Percentiles rank a stretch among this genome's conserved stretches.
phyloP scores from a whole-genome alignment of 2,797 vertebrate species.

The Acropternis orthonyx region DNA sequence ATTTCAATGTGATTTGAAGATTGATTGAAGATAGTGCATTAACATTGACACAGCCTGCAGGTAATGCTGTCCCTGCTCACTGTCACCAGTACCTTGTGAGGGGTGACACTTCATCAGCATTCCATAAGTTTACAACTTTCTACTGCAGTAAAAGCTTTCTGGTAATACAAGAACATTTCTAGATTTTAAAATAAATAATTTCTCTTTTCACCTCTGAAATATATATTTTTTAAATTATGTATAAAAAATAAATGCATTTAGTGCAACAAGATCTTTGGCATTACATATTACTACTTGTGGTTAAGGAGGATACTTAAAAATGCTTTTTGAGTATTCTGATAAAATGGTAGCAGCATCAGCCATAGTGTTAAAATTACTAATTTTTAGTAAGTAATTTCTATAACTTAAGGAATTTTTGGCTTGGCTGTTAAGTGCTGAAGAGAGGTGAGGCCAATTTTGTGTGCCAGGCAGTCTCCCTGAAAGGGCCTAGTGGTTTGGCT shows the following conservation, averaged over 20 bases:
- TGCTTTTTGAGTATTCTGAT: not conserved
- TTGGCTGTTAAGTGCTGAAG: not conserved
- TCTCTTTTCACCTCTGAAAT: not conserved
- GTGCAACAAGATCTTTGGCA: fast-evolving
- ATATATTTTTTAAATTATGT: not conserved
- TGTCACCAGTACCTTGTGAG: fast-evolving
- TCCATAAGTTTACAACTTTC: not conserved
- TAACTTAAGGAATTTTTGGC: not conserved
- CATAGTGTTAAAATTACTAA: not conserved
- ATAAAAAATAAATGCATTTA: not conserved
- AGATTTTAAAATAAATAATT: not conserved
- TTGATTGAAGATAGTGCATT: fast-evolving
- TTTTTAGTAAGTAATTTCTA: not conserved
- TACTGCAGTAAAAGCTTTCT: not conserved
- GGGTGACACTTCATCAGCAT: not conserved
- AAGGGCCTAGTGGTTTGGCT: not conserved
- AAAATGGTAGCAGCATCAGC: not conserved
- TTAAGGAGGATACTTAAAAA: not conserved
- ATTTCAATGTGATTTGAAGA: not conserved
- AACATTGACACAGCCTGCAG: not conserved
- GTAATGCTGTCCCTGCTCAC: not conserved
- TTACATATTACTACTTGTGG: fast-evolving
- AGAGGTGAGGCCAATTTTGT: not conserved
- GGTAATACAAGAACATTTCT: not conserved
- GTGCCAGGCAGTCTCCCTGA: not conserved